Percentiles rank a stretch among this genome's conserved stretches.
These are phyloP conservation scores for Halcyon smyrnensis DNA, from an alignment of 2,797 vertebrate species.

Conservation along the genomic window DNA sequence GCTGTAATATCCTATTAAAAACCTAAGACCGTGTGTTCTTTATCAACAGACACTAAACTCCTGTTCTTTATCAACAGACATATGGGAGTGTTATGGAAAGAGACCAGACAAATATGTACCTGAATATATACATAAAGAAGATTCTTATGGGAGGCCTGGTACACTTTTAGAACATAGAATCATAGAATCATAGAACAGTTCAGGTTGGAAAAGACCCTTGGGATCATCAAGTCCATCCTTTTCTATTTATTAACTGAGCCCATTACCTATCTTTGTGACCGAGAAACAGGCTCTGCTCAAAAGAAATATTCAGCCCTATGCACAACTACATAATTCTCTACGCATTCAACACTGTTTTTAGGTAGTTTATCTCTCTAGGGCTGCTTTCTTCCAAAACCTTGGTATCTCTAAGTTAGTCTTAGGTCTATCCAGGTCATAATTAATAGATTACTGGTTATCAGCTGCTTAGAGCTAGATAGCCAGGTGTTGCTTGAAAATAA, in stretches of 20 bases:
- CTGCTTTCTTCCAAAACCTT: background rate
- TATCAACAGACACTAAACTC: background rate
- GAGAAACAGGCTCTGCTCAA: background rate
- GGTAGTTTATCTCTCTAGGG: background rate
- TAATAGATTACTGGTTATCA: background rate
- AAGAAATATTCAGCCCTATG: background rate
- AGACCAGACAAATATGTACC: background rate
- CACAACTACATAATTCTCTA: background rate
- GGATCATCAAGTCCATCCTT: too few species aligned
- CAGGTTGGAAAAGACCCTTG: too few species aligned
- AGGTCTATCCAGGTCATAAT: background rate
- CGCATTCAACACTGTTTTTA: rapidly evolving
- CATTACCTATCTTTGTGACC: background rate
- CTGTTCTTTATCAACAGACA: background rate
- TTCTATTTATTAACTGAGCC: background rate
- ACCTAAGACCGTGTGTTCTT: background rate
- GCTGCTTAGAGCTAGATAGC: background rate
- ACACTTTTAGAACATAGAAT: background rate
- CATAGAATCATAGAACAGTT: too few species aligned
- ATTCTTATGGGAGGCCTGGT: background rate
- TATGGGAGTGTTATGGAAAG: background rate
- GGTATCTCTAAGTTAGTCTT: background rate
- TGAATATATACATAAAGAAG: background rate
- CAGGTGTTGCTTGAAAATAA: background rate
- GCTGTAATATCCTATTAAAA: background rate